Conservation (phyloP, 2,888 invertebrate genomes). For the Andrena hattorfiana region DNA sequence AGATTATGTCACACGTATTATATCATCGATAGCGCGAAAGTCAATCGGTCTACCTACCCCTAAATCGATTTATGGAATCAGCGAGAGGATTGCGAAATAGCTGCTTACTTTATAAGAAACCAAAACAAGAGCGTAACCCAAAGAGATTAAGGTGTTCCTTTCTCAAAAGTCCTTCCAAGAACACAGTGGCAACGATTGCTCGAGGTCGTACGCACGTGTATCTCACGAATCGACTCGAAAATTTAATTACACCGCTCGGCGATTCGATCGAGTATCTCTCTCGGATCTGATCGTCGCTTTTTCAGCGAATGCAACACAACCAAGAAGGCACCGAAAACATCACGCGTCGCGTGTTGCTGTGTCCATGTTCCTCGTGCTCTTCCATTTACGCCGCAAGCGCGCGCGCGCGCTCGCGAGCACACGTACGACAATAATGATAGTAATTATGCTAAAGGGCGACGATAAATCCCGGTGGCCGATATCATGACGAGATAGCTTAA, state of each 20-base stretch:
- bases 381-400: conserved; percentile 41
- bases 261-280: conserved; percentile 27
- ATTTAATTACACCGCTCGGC: conserved; percentile 25
- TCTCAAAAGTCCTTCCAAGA: not conserved
- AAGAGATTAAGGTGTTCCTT: not conserved
- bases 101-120: not conserved
- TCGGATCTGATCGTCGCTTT: conserved; percentile 9
- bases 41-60: not conserved
- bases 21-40: conserved; percentile 2
- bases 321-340: conserved; percentile 3
- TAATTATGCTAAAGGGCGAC: conserved; percentile 70
- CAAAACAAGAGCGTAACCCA: not conserved
- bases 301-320: conserved; percentile 2
- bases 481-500: conserved; percentile 62
- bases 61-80: conserved; percentile 1
- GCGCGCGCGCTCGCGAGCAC: conserved; percentile 8
- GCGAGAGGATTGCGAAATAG: too few relatives aligned
- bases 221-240: not conserved
- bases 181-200: not conserved
- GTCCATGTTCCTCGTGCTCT: conserved; percentile 17
- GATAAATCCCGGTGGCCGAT: conserved; percentile 65
- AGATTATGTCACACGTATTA: conserved; percentile 27
- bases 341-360: conserved; percentile 43
- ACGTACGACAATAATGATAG: conserved; percentile 66
- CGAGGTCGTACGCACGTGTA: not conserved